These are phyloP conservation scores for Hydra vulgaris DNA, from an alignment of 30 jellyfish, hydroid and myxozoan genomes.

Conservation along the genomic window DNA sequence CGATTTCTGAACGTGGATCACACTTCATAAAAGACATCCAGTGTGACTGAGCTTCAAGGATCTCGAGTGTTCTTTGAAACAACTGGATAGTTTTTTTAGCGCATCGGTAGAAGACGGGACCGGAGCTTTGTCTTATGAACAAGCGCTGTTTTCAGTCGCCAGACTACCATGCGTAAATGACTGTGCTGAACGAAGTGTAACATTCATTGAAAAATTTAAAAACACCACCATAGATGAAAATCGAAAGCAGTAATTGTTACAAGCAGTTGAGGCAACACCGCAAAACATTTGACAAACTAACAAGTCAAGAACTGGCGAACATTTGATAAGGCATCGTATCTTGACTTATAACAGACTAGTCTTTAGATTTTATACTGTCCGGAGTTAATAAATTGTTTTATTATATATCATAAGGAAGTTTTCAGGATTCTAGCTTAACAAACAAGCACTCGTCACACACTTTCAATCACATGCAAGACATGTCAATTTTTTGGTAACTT, in stretches of 20 bases:
- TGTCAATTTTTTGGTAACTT: not conserved
- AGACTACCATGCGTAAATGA: not conserved
- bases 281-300: too few species aligned
- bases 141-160: not conserved
- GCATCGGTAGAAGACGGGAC: not conserved
- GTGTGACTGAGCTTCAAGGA: not conserved
- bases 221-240: not conserved
- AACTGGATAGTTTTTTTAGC: not conserved
- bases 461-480: not conserved
- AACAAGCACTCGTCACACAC: not conserved
- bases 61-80: not conserved
- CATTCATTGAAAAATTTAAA: not conserved
- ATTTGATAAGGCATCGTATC: not conserved
- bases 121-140: not conserved
- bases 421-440: not conserved
- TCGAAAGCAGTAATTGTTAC: not conserved
- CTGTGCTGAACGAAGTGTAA: not conserved
- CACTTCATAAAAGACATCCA: not conserved
- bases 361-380: not conserved
- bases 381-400: not conserved
- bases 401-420: not conserved
- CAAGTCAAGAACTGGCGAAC: too few species aligned
- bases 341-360: not conserved
- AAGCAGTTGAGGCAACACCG: too few species aligned
- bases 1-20: not conserved